Base-by-base conservation (phyloP, 2,797 vertebrate genomes). In the Orientallactaga sibirica region DNA sequence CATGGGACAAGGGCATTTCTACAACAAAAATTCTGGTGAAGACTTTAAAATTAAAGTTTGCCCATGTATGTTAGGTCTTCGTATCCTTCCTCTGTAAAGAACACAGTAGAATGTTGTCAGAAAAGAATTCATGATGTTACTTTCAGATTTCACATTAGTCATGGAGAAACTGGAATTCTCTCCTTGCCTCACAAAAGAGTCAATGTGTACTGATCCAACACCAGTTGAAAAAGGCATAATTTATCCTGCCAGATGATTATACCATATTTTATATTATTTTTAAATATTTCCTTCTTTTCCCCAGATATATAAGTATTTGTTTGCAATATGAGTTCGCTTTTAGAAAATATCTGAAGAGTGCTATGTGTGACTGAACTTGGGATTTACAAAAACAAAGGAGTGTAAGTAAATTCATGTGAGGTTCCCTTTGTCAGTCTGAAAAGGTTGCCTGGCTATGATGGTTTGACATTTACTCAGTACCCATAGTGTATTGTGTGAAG, bases 401-500 rank as follows among this genome's bases (percentile, higher is more conserved):
- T 91, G 11, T 97, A 73, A 95, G 94, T 92, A 97, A 91, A 97
- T 96, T 96, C 94, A 96, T 94, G 48, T 94, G 94, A 95, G 91
- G 95, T 97, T 97, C 96, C 91, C 88, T 90, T 96, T 97, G 93
- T 96, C 88, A 95, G 78, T 75, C 77, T 5, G 71, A 96, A 93
- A 97, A 96, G 43, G 73, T 88, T 97, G 84, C 80, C 73, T 33
- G 22, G 33, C 48, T 96, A 77, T 93, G 81, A 92, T 95, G 61
- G 67, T 92, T 91, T 98, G 95, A 95, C 81, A 96, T 97, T 98
- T 97, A 85, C 93, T 97, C 95, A 88, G 88, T 19, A 91, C 62
- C 61, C 81, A 77, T 20, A 84, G 70, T 94, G 83, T 64, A 7
- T 29, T 84, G 43, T 82, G 22, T 43, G 76, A 52, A 94, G 85